phyloP scores from a whole-genome alignment of 1,140 invertebrate genomes.

The Dendrolimus kikuchii region DNA sequence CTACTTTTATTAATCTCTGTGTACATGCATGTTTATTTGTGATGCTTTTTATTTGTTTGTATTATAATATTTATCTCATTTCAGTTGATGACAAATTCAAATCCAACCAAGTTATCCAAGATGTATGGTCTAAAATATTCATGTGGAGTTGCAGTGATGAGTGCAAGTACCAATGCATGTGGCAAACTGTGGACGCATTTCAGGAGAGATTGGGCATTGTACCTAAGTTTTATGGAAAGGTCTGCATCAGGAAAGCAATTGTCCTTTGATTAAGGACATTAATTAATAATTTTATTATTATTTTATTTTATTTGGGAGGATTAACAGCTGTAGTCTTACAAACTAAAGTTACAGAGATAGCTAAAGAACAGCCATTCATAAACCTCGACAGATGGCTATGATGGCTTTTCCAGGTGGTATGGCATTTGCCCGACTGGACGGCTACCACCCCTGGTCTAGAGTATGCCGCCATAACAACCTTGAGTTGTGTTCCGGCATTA shows the following conservation, averaged over 20 bases:
- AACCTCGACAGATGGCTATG: too few species aligned
- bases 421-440: too few species aligned
- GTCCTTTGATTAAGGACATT: slow-evolving; percentile 3
- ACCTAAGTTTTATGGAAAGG: slow-evolving; percentile 98
- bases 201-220: slow-evolving; percentile 76
- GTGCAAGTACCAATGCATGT: slow-evolving; percentile 94
- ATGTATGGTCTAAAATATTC: slow-evolving; percentile 73
- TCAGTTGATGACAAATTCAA: slow-evolving; percentile 75
- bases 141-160: slow-evolving; percentile 87
- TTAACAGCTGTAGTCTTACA: too few species aligned
- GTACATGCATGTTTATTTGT: too few species aligned
- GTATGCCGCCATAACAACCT: too few species aligned
- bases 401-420: too few species aligned
- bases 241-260: slow-evolving; percentile 55
- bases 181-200: slow-evolving; percentile 90
- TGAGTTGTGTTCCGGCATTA: too few species aligned
- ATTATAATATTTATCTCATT: slow-evolving; percentile 16
- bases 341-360: too few species aligned
- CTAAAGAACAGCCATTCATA: too few species aligned
- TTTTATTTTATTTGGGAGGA: not conserved
- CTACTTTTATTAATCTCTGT: too few species aligned
- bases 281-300: not conserved
- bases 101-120: slow-evolving; percentile 52
- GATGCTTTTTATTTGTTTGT: too few species aligned
- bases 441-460: too few species aligned